These are phyloP conservation scores for Ceriagrion tenellum DNA, from an alignment of 2,888 invertebrate genomes.

Conservation along the genomic window DNA sequence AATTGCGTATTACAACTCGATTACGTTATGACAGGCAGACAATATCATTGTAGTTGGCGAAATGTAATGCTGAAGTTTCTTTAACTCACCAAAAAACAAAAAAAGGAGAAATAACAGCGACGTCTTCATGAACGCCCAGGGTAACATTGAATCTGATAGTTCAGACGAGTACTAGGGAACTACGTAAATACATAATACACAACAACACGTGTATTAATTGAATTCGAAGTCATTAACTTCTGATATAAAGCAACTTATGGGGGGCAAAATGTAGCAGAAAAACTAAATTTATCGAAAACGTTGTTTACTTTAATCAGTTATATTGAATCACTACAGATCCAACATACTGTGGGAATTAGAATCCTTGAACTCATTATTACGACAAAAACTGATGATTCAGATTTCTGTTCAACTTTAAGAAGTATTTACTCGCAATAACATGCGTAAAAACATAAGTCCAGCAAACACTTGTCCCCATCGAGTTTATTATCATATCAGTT, in stretches of 20 bases:
- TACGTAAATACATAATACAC: slow-evolving; percentile 57
- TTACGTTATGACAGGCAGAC: not conserved
- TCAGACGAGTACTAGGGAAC: slow-evolving; percentile 54
- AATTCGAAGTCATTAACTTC: not conserved
- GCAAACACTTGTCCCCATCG: slow-evolving; percentile 62
- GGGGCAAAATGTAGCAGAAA: not conserved
- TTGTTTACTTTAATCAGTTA: slow-evolving; percentile 50
- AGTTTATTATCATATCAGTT: slow-evolving; percentile 35
- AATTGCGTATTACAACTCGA: slow-evolving; percentile 16
- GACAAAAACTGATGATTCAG: not conserved
- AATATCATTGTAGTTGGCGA: not conserved
- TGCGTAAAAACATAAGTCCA: slow-evolving; percentile 43
- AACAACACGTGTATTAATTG: not conserved
- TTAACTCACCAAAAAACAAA: slow-evolving; percentile 51
- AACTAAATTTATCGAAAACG: not conserved
- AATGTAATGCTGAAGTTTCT: not conserved
- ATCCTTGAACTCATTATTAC: slow-evolving; percentile 16
- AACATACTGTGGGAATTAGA: not conserved
- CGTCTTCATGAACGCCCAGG: slow-evolving; percentile 67
- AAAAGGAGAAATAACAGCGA: slow-evolving; percentile 66
- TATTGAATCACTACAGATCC: slow-evolving; percentile 34
- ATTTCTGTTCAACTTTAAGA: slow-evolving; percentile 15
- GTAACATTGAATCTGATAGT: slow-evolving; percentile 65
- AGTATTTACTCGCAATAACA: slow-evolving; percentile 18
- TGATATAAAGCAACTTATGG: not conserved